phyloP scores from a whole-genome alignment of 2,797 vertebrate species.

The Syndactyla subalaris region DNA sequence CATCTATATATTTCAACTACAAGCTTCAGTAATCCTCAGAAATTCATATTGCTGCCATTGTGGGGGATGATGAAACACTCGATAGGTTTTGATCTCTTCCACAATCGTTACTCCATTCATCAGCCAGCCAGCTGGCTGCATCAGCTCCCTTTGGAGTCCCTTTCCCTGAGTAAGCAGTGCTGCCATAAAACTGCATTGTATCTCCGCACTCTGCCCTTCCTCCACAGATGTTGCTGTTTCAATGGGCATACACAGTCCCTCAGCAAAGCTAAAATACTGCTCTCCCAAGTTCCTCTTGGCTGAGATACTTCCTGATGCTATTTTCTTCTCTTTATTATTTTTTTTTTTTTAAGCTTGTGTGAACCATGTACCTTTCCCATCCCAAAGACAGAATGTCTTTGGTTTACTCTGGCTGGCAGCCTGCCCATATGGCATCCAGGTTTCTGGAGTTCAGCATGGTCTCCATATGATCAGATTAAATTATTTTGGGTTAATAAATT shows the following conservation, averaged over 20 bases:
- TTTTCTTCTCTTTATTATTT: background rate
- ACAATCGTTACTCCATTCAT: background rate
- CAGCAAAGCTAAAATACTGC: conserved; percentile 31
- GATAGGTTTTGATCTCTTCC: conserved; percentile 31
- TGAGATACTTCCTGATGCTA: conserved; percentile 56
- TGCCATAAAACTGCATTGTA: conserved; percentile 63
- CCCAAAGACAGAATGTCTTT: conserved; percentile 51
- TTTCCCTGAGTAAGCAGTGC: conserved; percentile 59
- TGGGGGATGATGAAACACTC: background rate
- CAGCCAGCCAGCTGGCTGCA: conserved; percentile 46
- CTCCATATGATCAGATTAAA: conserved; percentile 29
- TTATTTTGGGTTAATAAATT: background rate
- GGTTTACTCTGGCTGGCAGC: conserved; percentile 6
- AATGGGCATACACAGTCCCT: conserved; percentile 54
- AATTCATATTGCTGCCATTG: background rate
- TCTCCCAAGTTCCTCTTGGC: conserved; percentile 68
- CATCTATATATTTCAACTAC: background rate
- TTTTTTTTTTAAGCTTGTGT: background rate
- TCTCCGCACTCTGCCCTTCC: conserved; percentile 39
- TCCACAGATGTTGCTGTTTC: conserved; percentile 60
- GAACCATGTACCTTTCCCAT: conserved; percentile 34
- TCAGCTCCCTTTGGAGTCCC: conserved; percentile 31
- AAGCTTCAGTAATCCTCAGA: background rate
- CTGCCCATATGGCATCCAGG: background rate
- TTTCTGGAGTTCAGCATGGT: conserved; percentile 35